Evolutionary conservation across 2,888 invertebrate species (phyloP), one percentile per base, ranked within the genome.

Genomic region (Eristalinus sepulchralis): DNA sequence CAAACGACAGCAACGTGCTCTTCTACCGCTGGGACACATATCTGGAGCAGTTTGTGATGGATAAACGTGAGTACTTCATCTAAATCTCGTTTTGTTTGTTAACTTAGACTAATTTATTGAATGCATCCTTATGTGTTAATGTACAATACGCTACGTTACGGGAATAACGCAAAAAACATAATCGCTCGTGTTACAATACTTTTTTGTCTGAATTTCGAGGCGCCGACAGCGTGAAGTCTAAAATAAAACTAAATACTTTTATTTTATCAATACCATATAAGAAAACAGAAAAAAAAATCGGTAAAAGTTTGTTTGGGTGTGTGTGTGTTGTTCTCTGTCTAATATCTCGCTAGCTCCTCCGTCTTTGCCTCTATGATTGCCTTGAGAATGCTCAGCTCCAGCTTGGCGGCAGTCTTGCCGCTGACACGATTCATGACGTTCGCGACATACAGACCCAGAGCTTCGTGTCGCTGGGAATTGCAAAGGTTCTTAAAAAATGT

Each of bases 401-500:
- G 83, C 75, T 91, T 92, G 24, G 91, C 90, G 10, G 92, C 91
- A 20, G 90, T 89, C 10, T 90, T 90, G 27, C 88, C 66, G 20
- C 90, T 90, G 75, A 92, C 90, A 68, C 92, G 90, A 88, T 91
- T 92, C 90, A 92, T 91, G 17, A 92, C 91, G 79, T 91, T 92
- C 13, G 92, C 91, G 75, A 92, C 92, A 63, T 92, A 92, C 33
- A 92, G 88, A 2, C 92, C 92, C 31, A 92, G 90, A 0, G 92
- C 91, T 82, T 91, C 91, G 80, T 92, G 91, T 13, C 92, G 90
- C 36, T 90, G 90, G 9, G 91, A 92, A 83, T 91, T 92, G 89
- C 92, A 92, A 27, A 92, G 89, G 89, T 92, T 92, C 82, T 92
- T 92, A 53, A 92, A 92, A 88, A 92, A 92, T 72, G 92, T 91